These are phyloP conservation scores for Malacoctenus gilli DNA, from an alignment of 2,797 vertebrate species.

Conservation along the genomic window DNA sequence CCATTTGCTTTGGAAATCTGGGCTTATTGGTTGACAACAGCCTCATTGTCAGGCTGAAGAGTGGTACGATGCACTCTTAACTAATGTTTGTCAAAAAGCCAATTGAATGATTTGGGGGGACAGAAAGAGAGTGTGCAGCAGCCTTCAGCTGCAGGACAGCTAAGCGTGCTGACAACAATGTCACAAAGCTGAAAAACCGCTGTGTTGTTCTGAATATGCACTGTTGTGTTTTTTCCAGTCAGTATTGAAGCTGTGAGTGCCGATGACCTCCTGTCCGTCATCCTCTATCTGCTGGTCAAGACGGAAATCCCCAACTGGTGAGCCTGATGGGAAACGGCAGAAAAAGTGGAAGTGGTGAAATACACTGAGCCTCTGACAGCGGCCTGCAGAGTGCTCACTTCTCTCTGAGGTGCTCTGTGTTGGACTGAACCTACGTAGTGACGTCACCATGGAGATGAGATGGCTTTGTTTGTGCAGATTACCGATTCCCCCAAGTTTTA, in stretches of 20 bases:
- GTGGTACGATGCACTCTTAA: too few species aligned
- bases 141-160: background rate
- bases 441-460: too few species aligned
- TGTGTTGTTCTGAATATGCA: background rate
- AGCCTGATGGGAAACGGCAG: slow-evolving; percentile 32
- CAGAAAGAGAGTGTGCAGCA: slow-evolving; percentile 27
- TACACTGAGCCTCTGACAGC: too few species aligned
- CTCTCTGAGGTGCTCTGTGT: too few species aligned
- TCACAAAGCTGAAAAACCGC: background rate
- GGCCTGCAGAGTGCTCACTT: too few species aligned
- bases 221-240: slow-evolving; percentile 72
- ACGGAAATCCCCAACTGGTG: slow-evolving; percentile 98
- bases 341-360: too few species aligned
- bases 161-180: too few species aligned
- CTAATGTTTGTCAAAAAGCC: slow-evolving; percentile 59
- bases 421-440: too few species aligned
- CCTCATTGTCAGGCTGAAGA: slow-evolving; percentile 39
- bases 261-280: slow-evolving; percentile 93
- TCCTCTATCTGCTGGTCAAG: slow-evolving; percentile 94
- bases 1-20: slow-evolving; percentile 56
- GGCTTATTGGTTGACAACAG: slow-evolving; percentile 37
- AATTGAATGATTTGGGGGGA: slow-evolving; percentile 50
- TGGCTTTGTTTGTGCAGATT: too few species aligned
- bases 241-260: slow-evolving; percentile 91
- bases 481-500: too few species aligned